Evolutionary conservation across 2,797 vertebrate genomes (phyloP), one percentile per base, ranked within the genome.

Genomic region (Orestias chungarensis): DNA sequence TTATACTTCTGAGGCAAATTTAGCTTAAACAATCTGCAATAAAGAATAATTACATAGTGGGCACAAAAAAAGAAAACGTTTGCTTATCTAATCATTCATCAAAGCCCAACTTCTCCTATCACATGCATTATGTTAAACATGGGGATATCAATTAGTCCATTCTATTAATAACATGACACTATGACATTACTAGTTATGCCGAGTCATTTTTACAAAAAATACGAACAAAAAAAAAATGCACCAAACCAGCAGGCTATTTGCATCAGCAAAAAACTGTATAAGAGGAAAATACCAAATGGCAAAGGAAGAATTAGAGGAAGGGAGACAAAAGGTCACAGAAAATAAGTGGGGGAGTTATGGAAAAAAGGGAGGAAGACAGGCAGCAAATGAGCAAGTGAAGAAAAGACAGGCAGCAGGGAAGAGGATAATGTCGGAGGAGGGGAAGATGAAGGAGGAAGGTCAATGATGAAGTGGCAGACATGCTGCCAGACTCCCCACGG

Each of bases 381-480:
- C 50, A 83, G 80, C 42, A 82, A 79, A 87, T 78, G 80, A 82
- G 78, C 61, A 42, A 89, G 40, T 20, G 71, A 62, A 68, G 76
- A 40, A 61, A 74, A 79, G 55, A 73, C 73, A 78, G 67, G 62
- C 55, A 68, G 70, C 44, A 57, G 52, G 67, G 43, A 47, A 67
- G 55, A 78, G 72, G 70, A 76, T 50, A 71, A 67, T 78, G 80
- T 79, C 20, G 82, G 83, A 85, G 84, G 80, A 86, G 67, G 62
- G 80, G 66, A 67, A 83, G 81, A 70, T 68, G 75, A 71, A 80
- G 67, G 71, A 86, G 79, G 82, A 88, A 89, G 89, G 88, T 88
- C 85, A 86, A 74, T 78, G 76, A 87, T 88, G 84, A 87, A 84
- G 86, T 84, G 82, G 76, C 76, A 86, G 86, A 87, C 76, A 65